Evolutionary conservation across 2,797 vertebrate species (phyloP).

Genomic region (Macrochelys suwanniensis): DNA sequence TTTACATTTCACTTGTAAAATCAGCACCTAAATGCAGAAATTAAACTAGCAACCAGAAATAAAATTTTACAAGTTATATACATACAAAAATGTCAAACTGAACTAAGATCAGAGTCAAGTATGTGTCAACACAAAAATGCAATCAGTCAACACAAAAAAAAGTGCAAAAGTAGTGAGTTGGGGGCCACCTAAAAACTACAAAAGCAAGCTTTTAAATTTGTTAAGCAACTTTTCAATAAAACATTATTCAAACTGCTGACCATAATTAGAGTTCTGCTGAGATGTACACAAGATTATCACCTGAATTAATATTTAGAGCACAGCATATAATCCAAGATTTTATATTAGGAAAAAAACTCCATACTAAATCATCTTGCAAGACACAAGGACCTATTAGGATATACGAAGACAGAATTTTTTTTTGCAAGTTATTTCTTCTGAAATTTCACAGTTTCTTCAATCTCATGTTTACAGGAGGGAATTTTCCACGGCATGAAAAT

Average conservation of each 20-base stretch:
- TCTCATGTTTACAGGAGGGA: not conserved
- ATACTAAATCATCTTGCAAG: not conserved
- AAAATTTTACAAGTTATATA: not conserved
- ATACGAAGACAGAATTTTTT: not conserved
- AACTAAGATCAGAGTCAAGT: not conserved
- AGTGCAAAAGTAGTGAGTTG: not conserved
- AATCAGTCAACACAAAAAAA: not conserved
- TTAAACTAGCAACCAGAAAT: not conserved
- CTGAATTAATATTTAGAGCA: not conserved
- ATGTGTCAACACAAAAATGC: not conserved
- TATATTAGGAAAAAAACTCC: not conserved
- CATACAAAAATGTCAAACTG: not conserved
- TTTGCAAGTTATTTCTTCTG: not conserved
- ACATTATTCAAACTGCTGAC: not conserved
- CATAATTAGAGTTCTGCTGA: not conserved
- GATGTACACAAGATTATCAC: not conserved
- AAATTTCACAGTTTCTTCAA: not conserved
- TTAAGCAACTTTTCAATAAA: not conserved
- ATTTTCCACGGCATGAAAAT: not conserved
- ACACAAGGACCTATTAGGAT: not conserved
- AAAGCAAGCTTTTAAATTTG: not conserved
- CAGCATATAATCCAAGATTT: not conserved
- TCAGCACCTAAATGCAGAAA: not conserved
- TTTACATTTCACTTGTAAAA: not conserved
- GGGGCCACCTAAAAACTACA: not conserved